phyloP scores from a whole-genome alignment of 1,140 invertebrate species.

The Nasonia longicornis region DNA sequence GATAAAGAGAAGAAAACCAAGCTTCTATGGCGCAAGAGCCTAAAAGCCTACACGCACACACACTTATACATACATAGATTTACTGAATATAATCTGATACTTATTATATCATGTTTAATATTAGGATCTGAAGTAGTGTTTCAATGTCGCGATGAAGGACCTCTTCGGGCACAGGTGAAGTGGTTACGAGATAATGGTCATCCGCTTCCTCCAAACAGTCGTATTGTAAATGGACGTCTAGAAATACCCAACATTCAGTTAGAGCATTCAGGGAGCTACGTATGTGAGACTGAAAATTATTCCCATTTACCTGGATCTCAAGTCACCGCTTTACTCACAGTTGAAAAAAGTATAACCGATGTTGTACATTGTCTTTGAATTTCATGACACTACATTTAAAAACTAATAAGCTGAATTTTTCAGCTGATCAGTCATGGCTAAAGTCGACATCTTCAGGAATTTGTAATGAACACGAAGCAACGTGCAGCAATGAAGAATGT shows the following conservation, averaged over 20 bases:
- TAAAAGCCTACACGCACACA: too few species aligned
- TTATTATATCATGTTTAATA: slow-evolving; percentile 32
- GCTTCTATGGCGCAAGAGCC: too few species aligned
- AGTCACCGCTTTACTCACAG: slow-evolving; percentile 76
- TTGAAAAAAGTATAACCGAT: slow-evolving; percentile 75
- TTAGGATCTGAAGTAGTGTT: slow-evolving; percentile 90
- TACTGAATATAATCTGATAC: background rate
- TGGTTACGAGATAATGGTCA: slow-evolving; percentile 81
- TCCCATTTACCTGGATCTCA: slow-evolving; percentile 71
- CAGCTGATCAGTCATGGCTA: slow-evolving; percentile 65
- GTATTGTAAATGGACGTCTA: slow-evolving; percentile 80
- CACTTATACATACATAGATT: too few species aligned
- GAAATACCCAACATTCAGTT: slow-evolving; percentile 87
- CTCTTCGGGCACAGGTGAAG: slow-evolving; percentile 77
- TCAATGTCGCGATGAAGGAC: slow-evolving; percentile 90
- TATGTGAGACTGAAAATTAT: slow-evolving; percentile 83
- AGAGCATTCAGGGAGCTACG: slow-evolving; percentile 82
- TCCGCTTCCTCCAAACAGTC: slow-evolving; percentile 78
- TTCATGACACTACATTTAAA: background rate
- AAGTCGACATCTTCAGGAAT: slow-evolving; percentile 66
- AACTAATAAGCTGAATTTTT: slow-evolving; percentile 13
- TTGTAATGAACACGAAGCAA: slow-evolving; percentile 85
- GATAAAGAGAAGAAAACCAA: too few species aligned
- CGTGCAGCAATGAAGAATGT: slow-evolving; percentile 92
- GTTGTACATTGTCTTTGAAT: background rate